Evolutionary conservation across 2,797 vertebrate genomes (phyloP).

Genomic region (Triplophysa bombifrons): DNA sequence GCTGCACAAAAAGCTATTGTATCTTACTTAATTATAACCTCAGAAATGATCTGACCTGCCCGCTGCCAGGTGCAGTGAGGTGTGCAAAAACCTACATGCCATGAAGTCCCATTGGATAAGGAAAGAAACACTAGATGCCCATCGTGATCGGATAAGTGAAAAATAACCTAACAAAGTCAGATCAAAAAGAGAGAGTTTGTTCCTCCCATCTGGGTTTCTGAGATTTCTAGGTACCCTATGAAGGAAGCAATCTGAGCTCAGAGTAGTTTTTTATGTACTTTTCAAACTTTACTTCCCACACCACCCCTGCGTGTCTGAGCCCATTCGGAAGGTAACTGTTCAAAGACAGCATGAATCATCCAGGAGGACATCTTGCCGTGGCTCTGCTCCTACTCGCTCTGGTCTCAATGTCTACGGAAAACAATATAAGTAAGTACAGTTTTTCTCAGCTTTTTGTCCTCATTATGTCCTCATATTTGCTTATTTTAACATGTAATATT

Average conservation of each 20-base stretch:
- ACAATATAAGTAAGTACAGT: constrained; percentile 68
- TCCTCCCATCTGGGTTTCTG: constrained; percentile 57
- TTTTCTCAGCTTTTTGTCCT: neutral
- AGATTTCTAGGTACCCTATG: constrained; percentile 62
- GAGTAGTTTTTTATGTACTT: constrained; percentile 54
- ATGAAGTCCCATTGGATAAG: constrained; percentile 71
- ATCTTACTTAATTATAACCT: constrained; percentile 76
- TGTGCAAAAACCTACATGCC: constrained; percentile 67
- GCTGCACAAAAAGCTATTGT: constrained; percentile 80
- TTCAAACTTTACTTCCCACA: constrained; percentile 50
- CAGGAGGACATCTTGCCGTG: constrained; percentile 59
- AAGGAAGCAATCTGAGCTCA: constrained; percentile 54
- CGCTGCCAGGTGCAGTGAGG: constrained; percentile 73
- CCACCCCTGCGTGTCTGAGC: constrained; percentile 52
- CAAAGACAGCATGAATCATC: constrained; percentile 69
- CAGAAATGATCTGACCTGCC: constrained; percentile 63
- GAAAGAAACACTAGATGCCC: constrained; percentile 75
- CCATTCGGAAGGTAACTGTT: constrained; percentile 55
- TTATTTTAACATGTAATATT: neutral
- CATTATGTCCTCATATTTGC: neutral
- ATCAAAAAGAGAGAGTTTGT: constrained; percentile 66
- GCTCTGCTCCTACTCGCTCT: constrained; percentile 68
- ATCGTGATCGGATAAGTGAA: constrained; percentile 67
- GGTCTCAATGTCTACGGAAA: constrained; percentile 63
- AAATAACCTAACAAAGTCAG: constrained; percentile 70